Base-by-base conservation (phyloP, 2,888 invertebrate species). In the Folsomia candida region DNA sequence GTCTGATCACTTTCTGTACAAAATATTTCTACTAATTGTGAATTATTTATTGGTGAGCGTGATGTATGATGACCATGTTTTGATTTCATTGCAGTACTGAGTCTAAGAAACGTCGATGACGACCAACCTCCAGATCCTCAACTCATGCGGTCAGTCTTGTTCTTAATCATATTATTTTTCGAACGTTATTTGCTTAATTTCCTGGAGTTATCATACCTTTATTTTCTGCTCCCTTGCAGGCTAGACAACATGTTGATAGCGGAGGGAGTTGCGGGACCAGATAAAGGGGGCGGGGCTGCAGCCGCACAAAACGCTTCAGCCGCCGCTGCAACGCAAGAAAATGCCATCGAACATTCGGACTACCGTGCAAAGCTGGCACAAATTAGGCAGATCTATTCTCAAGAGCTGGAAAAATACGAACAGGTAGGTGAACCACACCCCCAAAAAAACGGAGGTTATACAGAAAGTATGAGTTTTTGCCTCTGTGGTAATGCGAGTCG, bases 331-430 rank as follows among this genome's bases (percentile, higher is more conserved):
- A 67, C 70, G 18, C 70, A 90, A 84, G 95, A 96, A 85, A 95
- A 95, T 85, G 95, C 96, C 81, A 97, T 97, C 83, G 99, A 99
- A 86, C 98, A 99, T 86, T 97, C 98, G 74, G 99, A 99, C 85
- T 99, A 99, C 87, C 90, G 98, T 81, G 97, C 97, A 81, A 99
- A 99, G 85, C 88, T 99, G 81, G 94, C 96, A 18, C 98, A 99
- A 86, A 99, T 99, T 84, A 89, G 99, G 74, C 94, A 95, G 86
- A 98, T 99, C 81, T 99, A 99, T 86, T 97, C 98, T 85, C 95
- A 97, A 85, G 99, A 99, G 85, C 85, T 99, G 82, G 97, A 97
- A 85, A 99, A 99, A 87, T 99, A 99, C 83, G 97, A 99, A 86
- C 97, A 98, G 87, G 89, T 89, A 79, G 80, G 83, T 78, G 22